Evolutionary conservation across 2,113 vertebrate species (phyloP), one percentile per base, ranked within the genome.

Genomic region (Neodon shergylaensis): DNA sequence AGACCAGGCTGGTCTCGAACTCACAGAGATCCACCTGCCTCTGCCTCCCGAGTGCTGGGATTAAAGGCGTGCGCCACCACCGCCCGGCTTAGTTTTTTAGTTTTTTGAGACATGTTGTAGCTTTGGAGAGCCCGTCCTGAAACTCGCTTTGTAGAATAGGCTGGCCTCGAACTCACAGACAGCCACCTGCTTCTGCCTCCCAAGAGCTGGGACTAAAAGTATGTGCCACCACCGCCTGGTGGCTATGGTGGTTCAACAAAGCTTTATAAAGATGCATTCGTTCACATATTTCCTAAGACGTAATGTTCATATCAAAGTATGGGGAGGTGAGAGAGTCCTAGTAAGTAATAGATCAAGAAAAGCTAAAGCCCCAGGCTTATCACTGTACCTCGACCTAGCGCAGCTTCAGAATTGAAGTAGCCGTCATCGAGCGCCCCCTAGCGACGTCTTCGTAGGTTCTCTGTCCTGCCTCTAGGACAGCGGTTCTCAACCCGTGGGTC

Each of bases 201-300:
- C 16, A 8, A 72, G 70, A n/a, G 36, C 70, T 39, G 70, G 68
- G 36, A 72, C 21, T 72, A 72, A 17, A 73, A 12, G 19, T 21
- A 58, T 21, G n/a, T 21, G 8, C n/a, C 19, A 21, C 70, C 36
- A n/a, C 2, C 17, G 1, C n/a, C 70, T n/a, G 8, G 70, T 9
- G 7, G 3, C n/a, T 21, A 10, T 0, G 0, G 17, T 9, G 2
- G 2, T 76, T 44, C 11, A 19, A 2, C 3, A 78, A 52, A 19
- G 44, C 44, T 19, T 33, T 85, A 11, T 33, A 47, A 49, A 68
- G 28, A 95, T 89, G 24, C 7, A 49, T 90, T 58, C 49, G 52
- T 31, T 94, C 33, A 72, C 24, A 70, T 54, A 52, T 26, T 82
- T 58, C 21, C 49, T 54, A 54, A 79, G 33, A 13, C 5, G 11